Conservation (phyloP, 1,140 invertebrate genomes). For the Papilio polytes region DNA sequence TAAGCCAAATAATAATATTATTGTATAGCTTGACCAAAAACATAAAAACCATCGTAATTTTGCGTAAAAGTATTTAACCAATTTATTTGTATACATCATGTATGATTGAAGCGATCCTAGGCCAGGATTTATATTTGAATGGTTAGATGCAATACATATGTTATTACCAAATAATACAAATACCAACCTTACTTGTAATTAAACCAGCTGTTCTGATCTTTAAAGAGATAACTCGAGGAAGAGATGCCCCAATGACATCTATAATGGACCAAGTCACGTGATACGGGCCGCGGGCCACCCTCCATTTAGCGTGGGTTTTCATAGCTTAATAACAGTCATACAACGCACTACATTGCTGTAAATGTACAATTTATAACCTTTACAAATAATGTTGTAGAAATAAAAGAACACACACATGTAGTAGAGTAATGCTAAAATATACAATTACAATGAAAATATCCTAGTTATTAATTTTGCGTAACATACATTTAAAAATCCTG, state of each 20-base stretch:
- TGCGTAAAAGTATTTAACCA: too few species aligned
- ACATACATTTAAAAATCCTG: conserved; percentile 1
- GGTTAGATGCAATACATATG: too few species aligned
- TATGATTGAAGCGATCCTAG: too few species aligned
- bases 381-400: neutral
- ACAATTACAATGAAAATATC: neutral
- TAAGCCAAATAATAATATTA: neutral
- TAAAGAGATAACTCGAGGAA: neutral
- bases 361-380: neutral
- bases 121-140: too few species aligned
- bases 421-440: neutral
- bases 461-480: neutral
- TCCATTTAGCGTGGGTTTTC: conserved; percentile 16
- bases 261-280: conserved; percentile 47
- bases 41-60: too few species aligned
- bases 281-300: conserved; percentile 37
- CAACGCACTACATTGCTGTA: too few species aligned
- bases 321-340: neutral
- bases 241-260: conserved; percentile 46
- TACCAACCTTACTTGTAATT: conserved; percentile 1
- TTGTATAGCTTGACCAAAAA: too few species aligned
- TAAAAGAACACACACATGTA: neutral
- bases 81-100: too few species aligned
- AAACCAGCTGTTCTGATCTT: conserved; percentile 7
- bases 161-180: too few species aligned